Evolutionary conservation across 1,140 invertebrate genomes (phyloP).

Genomic region (Ostrea denselamellosa): DNA sequence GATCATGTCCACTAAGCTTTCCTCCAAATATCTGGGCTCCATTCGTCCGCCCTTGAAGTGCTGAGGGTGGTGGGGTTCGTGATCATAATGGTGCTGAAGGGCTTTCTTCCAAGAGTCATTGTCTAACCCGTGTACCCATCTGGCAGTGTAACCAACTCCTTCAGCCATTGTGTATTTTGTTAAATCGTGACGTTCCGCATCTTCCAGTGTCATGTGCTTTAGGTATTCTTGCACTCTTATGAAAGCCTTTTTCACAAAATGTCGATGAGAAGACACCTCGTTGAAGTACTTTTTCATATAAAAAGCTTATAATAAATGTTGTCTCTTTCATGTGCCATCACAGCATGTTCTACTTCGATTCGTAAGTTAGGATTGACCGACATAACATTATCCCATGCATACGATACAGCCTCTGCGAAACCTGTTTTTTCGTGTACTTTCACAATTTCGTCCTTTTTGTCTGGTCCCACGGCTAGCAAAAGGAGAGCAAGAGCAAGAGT

Average conservation of each 20-base stretch:
- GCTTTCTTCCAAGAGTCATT: slow-evolving; percentile 53
- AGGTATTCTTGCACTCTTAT: slow-evolving; percentile 45
- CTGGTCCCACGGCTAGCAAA: neutral
- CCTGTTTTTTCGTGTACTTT: slow-evolving; percentile 24
- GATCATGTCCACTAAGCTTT: slow-evolving; percentile 59
- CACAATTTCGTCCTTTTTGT: slow-evolving; percentile 2
- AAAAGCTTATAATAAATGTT: slow-evolving; percentile 54
- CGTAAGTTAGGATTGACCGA: neutral
- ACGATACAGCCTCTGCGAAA: slow-evolving; percentile 38
- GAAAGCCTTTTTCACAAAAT: slow-evolving; percentile 50
- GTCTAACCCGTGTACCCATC: slow-evolving; percentile 56
- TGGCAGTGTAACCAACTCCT: slow-evolving; percentile 53
- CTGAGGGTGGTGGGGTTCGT: slow-evolving; percentile 56
- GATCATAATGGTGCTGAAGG: slow-evolving; percentile 50
- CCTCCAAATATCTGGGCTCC: slow-evolving; percentile 47
- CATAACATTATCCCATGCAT: slow-evolving; percentile 42
- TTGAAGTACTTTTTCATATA: slow-evolving; percentile 51
- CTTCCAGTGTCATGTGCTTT: slow-evolving; percentile 46
- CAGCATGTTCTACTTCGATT: slow-evolving; percentile 25
- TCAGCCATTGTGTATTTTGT: slow-evolving; percentile 52
- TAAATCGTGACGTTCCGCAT: slow-evolving; percentile 49
- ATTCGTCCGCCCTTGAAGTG: slow-evolving; percentile 42
- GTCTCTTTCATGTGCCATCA: neutral
- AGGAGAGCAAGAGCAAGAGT: neutral
- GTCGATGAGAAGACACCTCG: slow-evolving; percentile 49